A percentile compares a stretch with the other conserved stretches of the same genome.
phyloP scores from a whole-genome alignment of 2,797 vertebrate genomes.

The Sphenopsis melanotis region DNA sequence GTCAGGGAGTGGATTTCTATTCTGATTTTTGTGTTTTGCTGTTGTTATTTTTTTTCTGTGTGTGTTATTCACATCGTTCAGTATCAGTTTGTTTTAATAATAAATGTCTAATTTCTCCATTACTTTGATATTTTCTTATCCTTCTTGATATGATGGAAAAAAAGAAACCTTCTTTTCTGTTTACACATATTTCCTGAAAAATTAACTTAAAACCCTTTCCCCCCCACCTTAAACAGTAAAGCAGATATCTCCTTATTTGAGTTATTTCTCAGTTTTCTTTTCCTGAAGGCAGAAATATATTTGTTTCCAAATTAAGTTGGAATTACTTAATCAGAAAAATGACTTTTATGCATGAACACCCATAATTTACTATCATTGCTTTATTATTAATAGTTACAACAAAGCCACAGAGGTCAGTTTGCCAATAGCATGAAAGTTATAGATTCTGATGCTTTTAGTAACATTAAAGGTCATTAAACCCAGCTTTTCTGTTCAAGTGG shows the following conservation, averaged over 20 bases:
- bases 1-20: neutral
- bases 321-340: neutral
- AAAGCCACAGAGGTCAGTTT: neutral
- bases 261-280: neutral
- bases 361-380: neutral
- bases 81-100: neutral
- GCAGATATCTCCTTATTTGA: neutral
- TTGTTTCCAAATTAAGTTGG: conserved; percentile 7
- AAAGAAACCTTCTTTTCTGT: neutral
- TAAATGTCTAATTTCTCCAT: neutral
- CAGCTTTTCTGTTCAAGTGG: neutral
- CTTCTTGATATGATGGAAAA: neutral
- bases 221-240: neutral
- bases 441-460: neutral
- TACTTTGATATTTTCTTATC: neutral
- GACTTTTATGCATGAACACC: neutral
- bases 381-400: neutral
- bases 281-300: neutral
- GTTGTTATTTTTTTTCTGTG: neutral
- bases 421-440: neutral
- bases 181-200: neutral
- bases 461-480: neutral
- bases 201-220: neutral
- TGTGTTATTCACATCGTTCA: neutral
- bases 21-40: neutral